Percentiles rank a stretch among this genome's conserved stretches.
Conservation (phyloP, 2,888 invertebrate genomes). For the Penaeus monodon region DNA sequence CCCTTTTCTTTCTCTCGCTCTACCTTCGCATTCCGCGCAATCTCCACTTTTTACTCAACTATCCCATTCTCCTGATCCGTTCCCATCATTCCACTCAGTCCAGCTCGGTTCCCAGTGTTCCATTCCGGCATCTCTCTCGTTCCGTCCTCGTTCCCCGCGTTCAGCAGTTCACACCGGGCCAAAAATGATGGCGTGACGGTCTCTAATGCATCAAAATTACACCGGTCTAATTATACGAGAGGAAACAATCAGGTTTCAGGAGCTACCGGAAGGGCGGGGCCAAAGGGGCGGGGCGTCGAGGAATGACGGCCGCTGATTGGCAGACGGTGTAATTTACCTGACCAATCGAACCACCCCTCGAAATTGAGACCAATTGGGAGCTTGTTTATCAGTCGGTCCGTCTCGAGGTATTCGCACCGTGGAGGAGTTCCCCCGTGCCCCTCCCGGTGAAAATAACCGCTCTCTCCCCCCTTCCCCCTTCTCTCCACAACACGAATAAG, state of each 20-base stretch:
- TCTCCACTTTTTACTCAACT: no score
- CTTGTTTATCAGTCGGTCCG: constrained; percentile 27
- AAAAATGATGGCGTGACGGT: constrained; percentile 15
- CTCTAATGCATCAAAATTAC: constrained; percentile 26
- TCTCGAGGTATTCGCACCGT: not conserved
- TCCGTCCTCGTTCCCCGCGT: not conserved
- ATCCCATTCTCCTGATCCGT: no score
- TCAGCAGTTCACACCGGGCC: not conserved
- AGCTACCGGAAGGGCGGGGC: not conserved
- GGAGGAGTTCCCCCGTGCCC: not conserved
- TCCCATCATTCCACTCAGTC: no score
- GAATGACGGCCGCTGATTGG: constrained; percentile 29
- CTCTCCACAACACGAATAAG: no score
- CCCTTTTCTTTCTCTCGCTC: no score
- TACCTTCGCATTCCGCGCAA: no score
- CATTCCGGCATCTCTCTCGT: no score
- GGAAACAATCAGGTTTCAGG: constrained; percentile 35
- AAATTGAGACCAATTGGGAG: constrained; percentile 32
- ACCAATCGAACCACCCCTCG: constrained; percentile 37
- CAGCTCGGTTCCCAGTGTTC: no score
- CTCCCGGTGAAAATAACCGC: no score
- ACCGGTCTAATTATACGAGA: constrained; percentile 22
- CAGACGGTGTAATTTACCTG: constrained; percentile 24
- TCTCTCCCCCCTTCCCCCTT: no score
- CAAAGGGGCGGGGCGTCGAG: constrained; percentile 11